Evolutionary conservation across 2,113 vertebrate genomes (phyloP).

Genomic region (Nymphicus hollandicus): DNA sequence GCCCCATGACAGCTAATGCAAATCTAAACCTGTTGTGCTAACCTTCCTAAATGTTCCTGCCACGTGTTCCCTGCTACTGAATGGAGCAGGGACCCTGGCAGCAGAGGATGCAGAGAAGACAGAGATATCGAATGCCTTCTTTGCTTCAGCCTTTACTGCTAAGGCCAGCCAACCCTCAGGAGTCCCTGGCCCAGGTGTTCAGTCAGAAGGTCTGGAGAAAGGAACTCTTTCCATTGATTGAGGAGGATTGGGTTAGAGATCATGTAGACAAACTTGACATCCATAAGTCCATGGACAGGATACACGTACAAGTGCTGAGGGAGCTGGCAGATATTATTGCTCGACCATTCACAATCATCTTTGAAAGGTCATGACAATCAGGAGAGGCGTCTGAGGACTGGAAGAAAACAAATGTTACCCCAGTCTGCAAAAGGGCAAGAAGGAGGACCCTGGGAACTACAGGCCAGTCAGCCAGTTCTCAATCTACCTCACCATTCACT

Average conservation of each 20-base stretch:
- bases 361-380: not conserved
- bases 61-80: not conserved
- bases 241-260: not conserved
- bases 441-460: not conserved
- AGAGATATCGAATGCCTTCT: not conserved
- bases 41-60: not conserved
- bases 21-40: not conserved
- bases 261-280: not conserved
- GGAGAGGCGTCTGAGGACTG: not conserved
- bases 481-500: not conserved
- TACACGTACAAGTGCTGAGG: not conserved
- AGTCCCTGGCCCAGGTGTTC: not conserved
- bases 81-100: not conserved
- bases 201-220: not conserved
- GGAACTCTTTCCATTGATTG: not conserved
- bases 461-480: not conserved
- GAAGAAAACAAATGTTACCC: not conserved
- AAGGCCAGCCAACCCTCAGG: rapidly evolving
- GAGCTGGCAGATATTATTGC: not conserved
- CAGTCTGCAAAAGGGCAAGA: not conserved
- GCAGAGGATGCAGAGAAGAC: not conserved
- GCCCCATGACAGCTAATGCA: not conserved
- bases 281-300: not conserved
- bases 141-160: not conserved
- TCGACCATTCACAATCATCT: not conserved